Conservation (phyloP, 2,888 invertebrate species). For the Scaptomyza parva region DNA sequence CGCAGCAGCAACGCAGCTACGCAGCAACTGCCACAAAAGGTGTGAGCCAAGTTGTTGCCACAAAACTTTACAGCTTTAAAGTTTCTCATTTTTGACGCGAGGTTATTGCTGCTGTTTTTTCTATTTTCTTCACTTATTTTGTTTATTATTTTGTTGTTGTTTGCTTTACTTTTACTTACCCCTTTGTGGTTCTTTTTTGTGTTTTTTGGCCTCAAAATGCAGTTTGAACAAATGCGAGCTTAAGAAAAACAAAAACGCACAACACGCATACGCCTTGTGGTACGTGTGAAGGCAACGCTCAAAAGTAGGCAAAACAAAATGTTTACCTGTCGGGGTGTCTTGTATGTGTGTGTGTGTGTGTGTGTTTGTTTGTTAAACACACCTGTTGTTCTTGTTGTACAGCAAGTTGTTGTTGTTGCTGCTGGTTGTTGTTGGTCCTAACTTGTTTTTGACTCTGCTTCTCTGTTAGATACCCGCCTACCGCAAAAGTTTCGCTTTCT, state of each 20-base stretch:
- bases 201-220: slow-evolving; percentile 18
- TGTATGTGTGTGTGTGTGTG: slow-evolving; percentile 11
- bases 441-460: slow-evolving; percentile 34
- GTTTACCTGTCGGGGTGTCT: slow-evolving; percentile 28
- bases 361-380: slow-evolving; percentile 56
- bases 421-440: slow-evolving; percentile 7
- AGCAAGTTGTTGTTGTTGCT: slow-evolving; percentile 36
- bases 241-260: slow-evolving; percentile 2
- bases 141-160: slow-evolving; percentile 4
- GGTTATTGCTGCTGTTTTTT: slow-evolving; percentile 22
- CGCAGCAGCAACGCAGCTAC: slow-evolving; percentile 15
- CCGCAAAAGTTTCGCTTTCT: slow-evolving; percentile 59
- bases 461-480: slow-evolving; percentile 39
- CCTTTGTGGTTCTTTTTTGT: no score
- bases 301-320: slow-evolving; percentile 59
- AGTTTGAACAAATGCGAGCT: slow-evolving; percentile 42
- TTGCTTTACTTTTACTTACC: background rate
- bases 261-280: slow-evolving; percentile 27
- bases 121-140: slow-evolving; percentile 8
- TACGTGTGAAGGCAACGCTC: slow-evolving; percentile 22
- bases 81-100: slow-evolving; percentile 63
- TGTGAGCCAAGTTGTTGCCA: slow-evolving; percentile 56
- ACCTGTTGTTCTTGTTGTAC: slow-evolving; percentile 67
- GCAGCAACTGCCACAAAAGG: slow-evolving; percentile 48
- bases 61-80: slow-evolving; percentile 66